Conservation (phyloP, 2,797 vertebrate species). For the Tadarida brasiliensis region DNA sequence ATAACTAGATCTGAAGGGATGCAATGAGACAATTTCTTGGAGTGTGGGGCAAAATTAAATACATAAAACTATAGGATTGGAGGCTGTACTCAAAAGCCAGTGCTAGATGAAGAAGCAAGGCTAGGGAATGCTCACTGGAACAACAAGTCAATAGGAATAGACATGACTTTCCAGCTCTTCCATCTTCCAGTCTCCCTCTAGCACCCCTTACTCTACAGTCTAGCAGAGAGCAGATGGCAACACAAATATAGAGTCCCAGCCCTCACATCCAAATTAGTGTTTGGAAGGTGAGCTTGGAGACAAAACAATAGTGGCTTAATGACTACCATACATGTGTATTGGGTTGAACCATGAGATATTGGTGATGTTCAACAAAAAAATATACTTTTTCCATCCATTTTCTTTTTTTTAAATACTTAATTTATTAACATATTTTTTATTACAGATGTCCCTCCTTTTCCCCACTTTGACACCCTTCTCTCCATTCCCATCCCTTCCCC, state of each 20-base stretch:
- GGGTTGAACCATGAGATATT: background rate
- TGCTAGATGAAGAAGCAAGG: background rate
- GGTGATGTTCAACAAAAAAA: background rate
- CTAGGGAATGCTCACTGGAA: background rate
- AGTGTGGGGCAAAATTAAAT: background rate
- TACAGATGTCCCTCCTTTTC: too few relatives aligned
- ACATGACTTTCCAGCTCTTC: background rate
- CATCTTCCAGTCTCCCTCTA: background rate
- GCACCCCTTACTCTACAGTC: background rate
- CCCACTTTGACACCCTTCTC: too few relatives aligned
- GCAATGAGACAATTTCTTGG: background rate
- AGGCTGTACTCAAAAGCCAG: constrained; percentile 3
- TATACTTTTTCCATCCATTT: too few relatives aligned
- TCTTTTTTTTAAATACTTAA: too few relatives aligned
- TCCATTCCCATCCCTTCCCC: too few relatives aligned
- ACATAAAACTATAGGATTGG: background rate
- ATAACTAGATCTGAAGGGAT: background rate
- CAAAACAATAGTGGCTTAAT: background rate
- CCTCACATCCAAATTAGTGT: background rate
- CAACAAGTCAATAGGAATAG: background rate
- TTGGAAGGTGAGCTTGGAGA: background rate
- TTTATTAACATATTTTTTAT: too few relatives aligned
- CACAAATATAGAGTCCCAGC: background rate
- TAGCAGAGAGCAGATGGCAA: background rate
- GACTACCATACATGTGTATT: background rate